Evolutionary conservation across 2,113 vertebrate species (phyloP).

Genomic region (Triplophysa dalaica): DNA sequence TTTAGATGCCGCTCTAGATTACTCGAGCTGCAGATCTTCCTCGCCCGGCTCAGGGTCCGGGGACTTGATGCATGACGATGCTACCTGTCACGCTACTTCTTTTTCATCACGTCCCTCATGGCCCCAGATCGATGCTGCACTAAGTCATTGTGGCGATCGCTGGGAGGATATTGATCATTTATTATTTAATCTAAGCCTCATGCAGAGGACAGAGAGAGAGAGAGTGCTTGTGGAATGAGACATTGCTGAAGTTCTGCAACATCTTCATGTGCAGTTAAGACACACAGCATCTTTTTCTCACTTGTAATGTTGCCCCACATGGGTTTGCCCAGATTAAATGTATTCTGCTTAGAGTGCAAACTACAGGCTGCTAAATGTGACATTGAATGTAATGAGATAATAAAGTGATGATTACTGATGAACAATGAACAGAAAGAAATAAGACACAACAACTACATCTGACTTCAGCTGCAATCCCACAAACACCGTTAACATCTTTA

Average conservation of each 20-base stretch:
- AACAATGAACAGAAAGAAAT: no score
- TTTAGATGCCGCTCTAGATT: slow-evolving; percentile 34
- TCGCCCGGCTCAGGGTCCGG: neutral
- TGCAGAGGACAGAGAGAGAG: slow-evolving; percentile 33
- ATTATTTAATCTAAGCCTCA: slow-evolving; percentile 67
- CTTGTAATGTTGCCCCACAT: no score
- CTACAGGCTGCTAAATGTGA: no score
- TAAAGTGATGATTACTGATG: no score
- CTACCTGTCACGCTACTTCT: slow-evolving; percentile 47
- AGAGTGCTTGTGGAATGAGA: slow-evolving; percentile 52
- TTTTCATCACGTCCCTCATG: slow-evolving; percentile 60
- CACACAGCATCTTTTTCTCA: neutral
- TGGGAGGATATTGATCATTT: slow-evolving; percentile 73
- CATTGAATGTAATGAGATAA: no score
- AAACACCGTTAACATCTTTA: no score
- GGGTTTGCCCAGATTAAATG: no score
- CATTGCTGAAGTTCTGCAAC: slow-evolving; percentile 52
- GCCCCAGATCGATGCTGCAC: slow-evolving; percentile 61
- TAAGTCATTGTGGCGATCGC: slow-evolving; percentile 62
- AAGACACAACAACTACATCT: no score
- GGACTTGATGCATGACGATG: slow-evolving; percentile 55
- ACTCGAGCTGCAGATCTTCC: slow-evolving; percentile 50
- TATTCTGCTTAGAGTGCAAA: no score
- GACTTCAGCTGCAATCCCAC: no score
- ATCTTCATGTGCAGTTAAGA: slow-evolving; percentile 33